Percentiles rank a stretch among this genome's conserved stretches.
Conservation (phyloP, 1,140 invertebrate genomes). For the Ceratosolen solmsi region DNA sequence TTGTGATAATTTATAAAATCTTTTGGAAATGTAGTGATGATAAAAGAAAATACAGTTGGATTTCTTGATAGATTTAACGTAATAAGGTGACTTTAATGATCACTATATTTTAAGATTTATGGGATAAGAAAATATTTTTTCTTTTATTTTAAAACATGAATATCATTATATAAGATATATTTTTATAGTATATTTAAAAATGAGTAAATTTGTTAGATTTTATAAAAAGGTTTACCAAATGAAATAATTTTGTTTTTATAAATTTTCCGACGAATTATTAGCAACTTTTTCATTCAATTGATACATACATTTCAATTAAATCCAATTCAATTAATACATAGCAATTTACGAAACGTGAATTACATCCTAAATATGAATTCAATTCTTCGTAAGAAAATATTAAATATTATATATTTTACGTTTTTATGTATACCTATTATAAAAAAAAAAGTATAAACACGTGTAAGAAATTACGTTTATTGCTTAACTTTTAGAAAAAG, state of each 20-base stretch:
- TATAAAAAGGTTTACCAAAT: too few species aligned
- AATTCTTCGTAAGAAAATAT: not conserved
- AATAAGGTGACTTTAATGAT: not conserved
- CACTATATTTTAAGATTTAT: not conserved
- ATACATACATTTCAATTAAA: too few species aligned
- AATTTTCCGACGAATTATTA: too few species aligned
- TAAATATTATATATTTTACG: too few species aligned
- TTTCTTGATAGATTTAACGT: not conserved
- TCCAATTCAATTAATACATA: too few species aligned
- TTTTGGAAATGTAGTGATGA: not conserved
- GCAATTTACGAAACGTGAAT: too few species aligned
- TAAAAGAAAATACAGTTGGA: not conserved
- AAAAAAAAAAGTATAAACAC: not conserved
- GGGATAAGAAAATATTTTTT: not conserved
- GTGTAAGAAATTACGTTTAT: not conserved
- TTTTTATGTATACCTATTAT: not conserved
- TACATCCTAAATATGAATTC: too few species aligned
- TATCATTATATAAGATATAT: not conserved
- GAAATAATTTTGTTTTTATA: too few species aligned
- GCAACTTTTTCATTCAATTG: too few species aligned
- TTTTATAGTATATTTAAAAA: not conserved
- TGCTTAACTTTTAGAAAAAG: not conserved
- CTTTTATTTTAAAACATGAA: too few species aligned
- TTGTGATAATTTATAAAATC: not conserved
- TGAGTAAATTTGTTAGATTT: too few species aligned